phyloP scores from a whole-genome alignment of 2,888 invertebrate genomes.

The Barypeithes pellucidus region DNA sequence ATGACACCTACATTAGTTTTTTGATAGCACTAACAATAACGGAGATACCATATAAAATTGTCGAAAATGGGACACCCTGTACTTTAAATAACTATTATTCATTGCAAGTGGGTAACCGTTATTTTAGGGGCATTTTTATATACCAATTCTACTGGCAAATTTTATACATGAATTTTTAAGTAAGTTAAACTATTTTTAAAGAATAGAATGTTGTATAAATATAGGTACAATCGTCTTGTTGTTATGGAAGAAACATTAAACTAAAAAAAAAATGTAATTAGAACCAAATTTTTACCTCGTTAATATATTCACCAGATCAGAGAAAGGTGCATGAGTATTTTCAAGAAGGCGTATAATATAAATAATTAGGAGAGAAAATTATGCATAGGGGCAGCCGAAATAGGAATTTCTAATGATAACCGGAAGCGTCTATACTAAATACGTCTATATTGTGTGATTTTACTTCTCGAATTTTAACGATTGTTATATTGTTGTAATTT shows the following conservation, averaged over 20 bases:
- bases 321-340: slow-evolving; percentile 5
- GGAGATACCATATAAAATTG: too few relatives aligned
- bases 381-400: background rate
- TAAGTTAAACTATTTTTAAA: background rate
- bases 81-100: too few relatives aligned
- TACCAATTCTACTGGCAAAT: too few relatives aligned
- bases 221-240: background rate
- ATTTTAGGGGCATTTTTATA: too few relatives aligned
- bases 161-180: too few relatives aligned
- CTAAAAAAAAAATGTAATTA: background rate
- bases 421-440: background rate
- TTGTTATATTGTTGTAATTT: background rate
- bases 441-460: background rate
- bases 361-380: slow-evolving; percentile 6
- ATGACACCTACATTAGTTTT: too few relatives aligned
- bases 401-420: slow-evolving; percentile 4
- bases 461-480: background rate
- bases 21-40: too few relatives aligned
- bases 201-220: background rate
- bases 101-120: too few relatives aligned
- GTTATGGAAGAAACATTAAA: background rate
- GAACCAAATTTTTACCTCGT: background rate
- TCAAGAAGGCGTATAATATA: background rate
- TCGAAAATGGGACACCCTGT: too few relatives aligned
- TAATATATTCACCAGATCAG: background rate